Conservation (phyloP, 53 echinoderm and acorn worm species). For the Pentamera pediparva region DNA sequence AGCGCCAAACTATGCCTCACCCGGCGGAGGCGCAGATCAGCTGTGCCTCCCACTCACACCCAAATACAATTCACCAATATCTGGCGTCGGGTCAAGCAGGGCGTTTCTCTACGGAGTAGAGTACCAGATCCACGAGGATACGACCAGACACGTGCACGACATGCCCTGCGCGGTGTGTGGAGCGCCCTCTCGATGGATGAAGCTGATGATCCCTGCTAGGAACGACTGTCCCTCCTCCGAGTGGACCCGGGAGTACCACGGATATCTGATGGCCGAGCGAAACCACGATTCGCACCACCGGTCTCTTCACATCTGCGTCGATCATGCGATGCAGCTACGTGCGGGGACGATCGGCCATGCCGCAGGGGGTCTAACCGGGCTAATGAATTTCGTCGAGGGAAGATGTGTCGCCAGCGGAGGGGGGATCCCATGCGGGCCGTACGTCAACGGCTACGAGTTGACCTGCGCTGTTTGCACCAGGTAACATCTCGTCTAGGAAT, state of each 20-base stretch:
- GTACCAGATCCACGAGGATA: neutral
- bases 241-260: slow-evolving; percentile 52
- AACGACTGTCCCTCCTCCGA: slow-evolving; percentile 40
- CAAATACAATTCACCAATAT: slow-evolving; percentile 1
- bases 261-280: slow-evolving; percentile 43
- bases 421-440: slow-evolving; percentile 41
- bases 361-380: neutral
- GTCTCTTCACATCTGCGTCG: slow-evolving; percentile 43
- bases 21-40: too few relatives aligned
- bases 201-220: slow-evolving; percentile 47
- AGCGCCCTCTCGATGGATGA: slow-evolving; percentile 15
- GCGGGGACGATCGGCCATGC: slow-evolving; percentile 11
- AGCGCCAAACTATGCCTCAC: too few relatives aligned
- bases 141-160: neutral
- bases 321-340: slow-evolving; percentile 14
- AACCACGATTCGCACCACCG: neutral
- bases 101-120: slow-evolving; percentile 18
- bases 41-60: too few relatives aligned
- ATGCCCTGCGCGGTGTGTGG: slow-evolving; percentile 48
- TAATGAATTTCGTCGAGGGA: slow-evolving; percentile 35
- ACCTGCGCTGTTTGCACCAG: slow-evolving; percentile 53
- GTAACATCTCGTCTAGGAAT: too few relatives aligned
- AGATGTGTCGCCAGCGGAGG: slow-evolving; percentile 27
- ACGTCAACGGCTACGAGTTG: slow-evolving; percentile 38
- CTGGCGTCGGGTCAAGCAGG: neutral